These are phyloP conservation scores for Erinaceus europaeus DNA, from an alignment of 2,113 vertebrate genomes.

Conservation along the genomic window DNA sequence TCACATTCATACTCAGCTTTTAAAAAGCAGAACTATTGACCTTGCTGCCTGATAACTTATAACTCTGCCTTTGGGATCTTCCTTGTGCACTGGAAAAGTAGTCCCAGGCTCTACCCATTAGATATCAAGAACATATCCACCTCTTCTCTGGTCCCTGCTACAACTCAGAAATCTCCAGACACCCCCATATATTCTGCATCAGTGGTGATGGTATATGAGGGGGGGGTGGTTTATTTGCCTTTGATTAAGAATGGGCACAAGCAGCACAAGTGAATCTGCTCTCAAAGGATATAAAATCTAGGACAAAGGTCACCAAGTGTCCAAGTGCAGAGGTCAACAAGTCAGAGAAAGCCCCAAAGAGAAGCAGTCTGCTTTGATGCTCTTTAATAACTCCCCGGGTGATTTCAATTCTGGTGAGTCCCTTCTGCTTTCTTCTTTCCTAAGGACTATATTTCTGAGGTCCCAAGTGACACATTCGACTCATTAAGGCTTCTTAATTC, in stretches of 20 bases:
- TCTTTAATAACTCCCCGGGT: background rate
- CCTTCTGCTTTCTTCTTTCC: conserved; percentile 52
- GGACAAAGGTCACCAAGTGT: background rate
- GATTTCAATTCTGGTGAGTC: background rate
- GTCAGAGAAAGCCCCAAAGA: background rate
- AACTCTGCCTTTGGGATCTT: too few relatives aligned
- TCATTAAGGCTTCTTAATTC: conserved; percentile 68
- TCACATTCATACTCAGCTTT: background rate
- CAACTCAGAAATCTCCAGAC: background rate
- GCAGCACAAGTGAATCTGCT: background rate
- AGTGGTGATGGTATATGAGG: too few relatives aligned
- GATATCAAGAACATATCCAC: accelerated
- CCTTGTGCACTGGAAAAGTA: accelerated
- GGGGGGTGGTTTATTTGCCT: background rate
- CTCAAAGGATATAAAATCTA: background rate
- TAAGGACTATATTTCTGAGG: conserved; percentile 61
- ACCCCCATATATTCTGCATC: background rate
- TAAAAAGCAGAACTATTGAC: too few relatives aligned
- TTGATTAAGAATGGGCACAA: too few relatives aligned
- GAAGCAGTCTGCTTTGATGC: accelerated
- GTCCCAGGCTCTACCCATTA: background rate
- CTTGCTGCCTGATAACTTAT: too few relatives aligned
- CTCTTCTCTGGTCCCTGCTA: background rate
- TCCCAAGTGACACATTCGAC: conserved; percentile 58
- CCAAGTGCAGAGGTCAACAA: accelerated